phyloP scores from a whole-genome alignment of 2,888 invertebrate genomes.

The Rhaphigaster nebulosa region DNA sequence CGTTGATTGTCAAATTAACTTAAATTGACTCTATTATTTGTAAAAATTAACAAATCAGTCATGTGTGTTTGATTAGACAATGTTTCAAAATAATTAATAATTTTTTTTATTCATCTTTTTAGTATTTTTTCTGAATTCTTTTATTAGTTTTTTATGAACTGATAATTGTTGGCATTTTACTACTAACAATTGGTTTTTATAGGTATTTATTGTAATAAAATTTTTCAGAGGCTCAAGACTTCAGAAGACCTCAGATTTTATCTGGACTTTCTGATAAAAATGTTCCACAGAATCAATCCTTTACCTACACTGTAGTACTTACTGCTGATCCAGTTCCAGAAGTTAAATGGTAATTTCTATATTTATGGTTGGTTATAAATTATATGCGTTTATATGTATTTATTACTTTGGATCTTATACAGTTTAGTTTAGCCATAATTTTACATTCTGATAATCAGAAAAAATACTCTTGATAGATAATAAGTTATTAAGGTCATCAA shows the following conservation, averaged over 20 bases:
- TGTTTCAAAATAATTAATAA: no score
- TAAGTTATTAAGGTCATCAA: not conserved
- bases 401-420: not conserved
- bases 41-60: not conserved
- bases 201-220: conserved; percentile 27
- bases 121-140: no score
- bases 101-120: no score
- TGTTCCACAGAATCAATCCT: conserved; percentile 79
- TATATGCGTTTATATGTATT: not conserved
- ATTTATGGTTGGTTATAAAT: not conserved
- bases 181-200: not conserved
- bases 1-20: not conserved
- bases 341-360: conserved; percentile 79
- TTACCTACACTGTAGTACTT: conserved; percentile 79
- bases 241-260: conserved; percentile 82
- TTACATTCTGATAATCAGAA: no score
- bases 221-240: conserved; percentile 79
- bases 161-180: not conserved
- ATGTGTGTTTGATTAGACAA: not conserved
- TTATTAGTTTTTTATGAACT: no score
- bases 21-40: not conserved
- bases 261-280: conserved; percentile 78
- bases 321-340: conserved; percentile 93
- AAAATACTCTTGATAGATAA: no score
- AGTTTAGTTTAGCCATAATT: no score